Conservation (phyloP, 2,797 vertebrate genomes). For the Meda fulgida region DNA sequence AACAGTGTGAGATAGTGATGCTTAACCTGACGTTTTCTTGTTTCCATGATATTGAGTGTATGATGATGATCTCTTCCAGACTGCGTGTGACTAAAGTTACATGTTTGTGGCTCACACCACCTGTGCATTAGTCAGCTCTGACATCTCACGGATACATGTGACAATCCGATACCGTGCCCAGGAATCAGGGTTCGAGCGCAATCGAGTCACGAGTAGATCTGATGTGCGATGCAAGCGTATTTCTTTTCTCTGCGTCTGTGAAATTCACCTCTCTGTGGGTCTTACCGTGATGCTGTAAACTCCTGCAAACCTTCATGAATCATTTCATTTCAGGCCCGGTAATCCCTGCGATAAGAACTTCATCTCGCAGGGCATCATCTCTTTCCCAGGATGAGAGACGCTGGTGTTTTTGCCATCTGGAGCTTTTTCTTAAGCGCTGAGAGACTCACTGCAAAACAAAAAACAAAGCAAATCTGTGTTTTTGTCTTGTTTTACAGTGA, state of each 20-base stretch:
- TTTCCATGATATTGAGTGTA: not conserved
- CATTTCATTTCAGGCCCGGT: slow-evolving; percentile 8
- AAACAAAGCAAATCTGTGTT: not conserved
- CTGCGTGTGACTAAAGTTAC: slow-evolving; percentile 23
- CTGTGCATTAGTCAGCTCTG: slow-evolving; percentile 43
- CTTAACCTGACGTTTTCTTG: not conserved
- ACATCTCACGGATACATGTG: slow-evolving; percentile 13
- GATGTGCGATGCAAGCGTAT: not conserved
- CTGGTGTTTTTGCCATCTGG: slow-evolving; percentile 3
- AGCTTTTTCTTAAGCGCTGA: not conserved
- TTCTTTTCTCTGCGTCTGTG: not conserved
- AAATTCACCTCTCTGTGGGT: not conserved
- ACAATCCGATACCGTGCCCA: slow-evolving; percentile 12
- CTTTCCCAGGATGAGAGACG: slow-evolving; percentile 11
- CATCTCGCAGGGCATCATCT: slow-evolving; percentile 17
- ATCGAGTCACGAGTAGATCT: not conserved
- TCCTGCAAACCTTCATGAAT: not conserved
- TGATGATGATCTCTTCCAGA: slow-evolving; percentile 10
- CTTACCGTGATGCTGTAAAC: not conserved
- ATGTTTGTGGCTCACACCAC: slow-evolving; percentile 8
- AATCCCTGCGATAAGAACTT: slow-evolving; percentile 15
- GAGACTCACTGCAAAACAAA: not conserved
- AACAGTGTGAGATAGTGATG: no score
- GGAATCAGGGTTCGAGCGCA: not conserved
- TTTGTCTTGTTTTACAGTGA: not conserved